Conservation (phyloP, 2,888 invertebrate genomes). For the Agrilus cyanescens region DNA sequence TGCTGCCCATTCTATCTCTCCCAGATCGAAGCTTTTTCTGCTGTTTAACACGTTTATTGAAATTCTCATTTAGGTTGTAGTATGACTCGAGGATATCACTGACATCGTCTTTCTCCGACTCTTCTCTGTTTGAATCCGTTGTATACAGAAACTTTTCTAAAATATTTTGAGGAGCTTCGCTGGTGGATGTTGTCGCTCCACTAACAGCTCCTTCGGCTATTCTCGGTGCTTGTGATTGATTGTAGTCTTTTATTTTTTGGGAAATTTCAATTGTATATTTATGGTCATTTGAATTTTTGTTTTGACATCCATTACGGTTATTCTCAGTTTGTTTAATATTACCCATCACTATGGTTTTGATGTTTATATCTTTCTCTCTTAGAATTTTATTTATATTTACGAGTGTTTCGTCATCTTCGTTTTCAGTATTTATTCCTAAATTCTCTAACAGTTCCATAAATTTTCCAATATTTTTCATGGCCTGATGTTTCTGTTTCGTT, state of each 20-base stretch:
- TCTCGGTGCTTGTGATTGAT: constrained; percentile 8
- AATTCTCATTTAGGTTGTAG: no score
- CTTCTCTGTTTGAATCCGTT: constrained; percentile 2
- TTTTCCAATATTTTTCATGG: constrained; percentile 6
- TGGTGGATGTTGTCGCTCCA: background rate
- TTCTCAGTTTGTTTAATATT: no score
- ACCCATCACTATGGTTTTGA: no score
- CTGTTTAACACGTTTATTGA: no score
- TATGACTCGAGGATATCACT: no score
- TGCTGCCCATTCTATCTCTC: no score
- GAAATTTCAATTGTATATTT: no score
- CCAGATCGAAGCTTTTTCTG: no score
- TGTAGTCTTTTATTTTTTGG: constrained; percentile 6
- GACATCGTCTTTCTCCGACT: background rate
- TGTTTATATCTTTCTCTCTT: background rate
- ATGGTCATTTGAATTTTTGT: no score
- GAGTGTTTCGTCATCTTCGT: background rate
- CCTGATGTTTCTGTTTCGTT: constrained; percentile 6
- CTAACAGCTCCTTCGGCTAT: background rate
- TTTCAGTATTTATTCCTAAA: background rate
- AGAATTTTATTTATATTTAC: constrained; percentile 1
- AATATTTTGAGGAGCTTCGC: no score
- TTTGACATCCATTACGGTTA: no score
- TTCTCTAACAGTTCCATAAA: background rate
- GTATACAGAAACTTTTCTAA: no score